Conservation (phyloP, 2,888 invertebrate genomes). For the Allophyes oxyacanthae region DNA sequence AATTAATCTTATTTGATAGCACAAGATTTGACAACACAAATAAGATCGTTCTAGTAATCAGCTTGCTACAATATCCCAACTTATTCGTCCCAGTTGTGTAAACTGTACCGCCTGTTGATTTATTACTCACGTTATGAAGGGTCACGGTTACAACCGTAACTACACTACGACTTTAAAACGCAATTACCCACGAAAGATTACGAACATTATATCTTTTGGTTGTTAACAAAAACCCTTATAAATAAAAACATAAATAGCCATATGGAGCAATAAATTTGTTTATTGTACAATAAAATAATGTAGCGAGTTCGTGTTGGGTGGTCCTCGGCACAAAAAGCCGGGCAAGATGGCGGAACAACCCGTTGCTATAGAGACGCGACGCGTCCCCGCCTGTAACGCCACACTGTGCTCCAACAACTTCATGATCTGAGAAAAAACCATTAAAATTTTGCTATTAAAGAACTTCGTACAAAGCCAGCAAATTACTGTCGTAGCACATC, state of each 20-base stretch:
- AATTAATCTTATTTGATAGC: too few relatives aligned
- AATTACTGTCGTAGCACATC: too few relatives aligned
- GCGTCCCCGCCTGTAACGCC: slow-evolving; percentile 52
- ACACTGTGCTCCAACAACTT: slow-evolving; percentile 35
- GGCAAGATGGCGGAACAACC: slow-evolving; percentile 75
- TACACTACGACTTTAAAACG: slow-evolving; percentile 58
- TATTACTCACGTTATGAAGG: slow-evolving; percentile 38
- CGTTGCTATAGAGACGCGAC: slow-evolving; percentile 75
- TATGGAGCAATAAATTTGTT: slow-evolving; percentile 89
- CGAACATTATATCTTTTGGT: slow-evolving; percentile 72
- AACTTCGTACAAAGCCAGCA: too few relatives aligned
- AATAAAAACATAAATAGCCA: slow-evolving; percentile 88
- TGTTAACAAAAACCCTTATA: slow-evolving; percentile 84
- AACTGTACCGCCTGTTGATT: slow-evolving; percentile 32
- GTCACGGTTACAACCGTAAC: slow-evolving; percentile 47
- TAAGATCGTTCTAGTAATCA: too few relatives aligned
- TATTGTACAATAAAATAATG: slow-evolving; percentile 89
- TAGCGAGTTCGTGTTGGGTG: slow-evolving; percentile 85
- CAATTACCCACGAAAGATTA: slow-evolving; percentile 75
- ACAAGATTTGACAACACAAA: too few relatives aligned
- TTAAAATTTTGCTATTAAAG: neutral
- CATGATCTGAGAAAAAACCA: slow-evolving; percentile 19
- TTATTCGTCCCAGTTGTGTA: slow-evolving; percentile 4
- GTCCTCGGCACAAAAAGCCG: slow-evolving; percentile 81
- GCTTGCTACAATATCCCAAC: slow-evolving; percentile 1